Base-by-base conservation (phyloP, 2,888 invertebrate genomes). In the Agrotis exclamationis region DNA sequence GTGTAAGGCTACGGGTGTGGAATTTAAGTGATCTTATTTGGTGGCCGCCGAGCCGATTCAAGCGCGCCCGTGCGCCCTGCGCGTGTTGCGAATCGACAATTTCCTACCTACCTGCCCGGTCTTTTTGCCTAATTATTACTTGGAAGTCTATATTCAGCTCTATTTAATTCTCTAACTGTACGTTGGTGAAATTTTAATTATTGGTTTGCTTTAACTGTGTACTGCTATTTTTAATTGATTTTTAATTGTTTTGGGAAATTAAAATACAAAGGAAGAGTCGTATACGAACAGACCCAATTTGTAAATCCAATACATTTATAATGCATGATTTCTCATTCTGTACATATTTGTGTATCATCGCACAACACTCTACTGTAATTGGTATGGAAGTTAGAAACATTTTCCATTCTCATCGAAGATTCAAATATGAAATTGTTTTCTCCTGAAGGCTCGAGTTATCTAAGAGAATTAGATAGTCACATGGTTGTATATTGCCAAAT, bases 11-110 rank as follows among this genome's bases (percentile, higher is more conserved):
- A 94, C 95, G 95, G 89, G 91, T 85, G 79, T 88, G 86, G 95
- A 95, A 96, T 96, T 93, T 94, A 95, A 96, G 95, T 95, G 95
- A 92, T 94, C 95, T 91, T 94, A 95, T 95, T 95, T 95, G 86
- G 86, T 84, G 83, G 85, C 85, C 80, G 88, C 90, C 87, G 86
- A 90, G 90, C 88, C 93, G 93, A 93, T 92, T 92, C 92, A 90
- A 89, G 89, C 89, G 88, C 87, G 84, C 85, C 89, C 89, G 90
- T 89, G 91, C 87, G 86, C 87, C 85, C 78, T 62, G 88, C 85
- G 90, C 95, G 95, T 95, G 95, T 87, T 89, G 76, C 80, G 95
- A 94, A 95, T 95, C 89, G 83, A 83, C 90, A 93, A 94, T 93
- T 89, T 89, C 90, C 75, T 89, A 88, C 89, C 87, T 93, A 90